Conservation (phyloP, 2,888 invertebrate species). For the Standfussiana lucernea region DNA sequence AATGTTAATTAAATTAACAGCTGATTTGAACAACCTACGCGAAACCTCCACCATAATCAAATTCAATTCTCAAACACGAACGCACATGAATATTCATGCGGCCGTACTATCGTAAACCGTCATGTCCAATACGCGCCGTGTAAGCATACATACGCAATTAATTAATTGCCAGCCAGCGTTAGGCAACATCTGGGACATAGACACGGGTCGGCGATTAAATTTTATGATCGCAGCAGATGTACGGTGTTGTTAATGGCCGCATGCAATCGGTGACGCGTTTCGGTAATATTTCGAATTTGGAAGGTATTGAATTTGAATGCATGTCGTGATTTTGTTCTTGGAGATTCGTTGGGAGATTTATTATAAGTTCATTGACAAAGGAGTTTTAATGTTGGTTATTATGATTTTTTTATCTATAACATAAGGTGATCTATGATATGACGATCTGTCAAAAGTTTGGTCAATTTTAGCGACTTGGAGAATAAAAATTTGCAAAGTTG, state of each 20-base stretch:
- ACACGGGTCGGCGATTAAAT: conserved; percentile 83
- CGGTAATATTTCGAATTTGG: conserved; percentile 72
- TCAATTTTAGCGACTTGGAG: neutral
- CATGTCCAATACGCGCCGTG: conserved; percentile 85
- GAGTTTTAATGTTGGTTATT: neutral
- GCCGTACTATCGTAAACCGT: conserved; percentile 82
- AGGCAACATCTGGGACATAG: conserved; percentile 82
- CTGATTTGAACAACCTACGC: conserved; percentile 58
- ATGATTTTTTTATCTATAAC: neutral
- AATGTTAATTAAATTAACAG: conserved; percentile 64
- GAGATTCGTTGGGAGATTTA: neutral
- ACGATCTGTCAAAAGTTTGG: neutral
- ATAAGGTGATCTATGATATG: neutral
- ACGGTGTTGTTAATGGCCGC: conserved; percentile 79
- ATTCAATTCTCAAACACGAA: conserved; percentile 79
- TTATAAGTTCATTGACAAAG: neutral
- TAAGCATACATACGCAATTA: conserved; percentile 84
- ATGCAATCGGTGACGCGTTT: conserved; percentile 66
- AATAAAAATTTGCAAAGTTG: neutral
- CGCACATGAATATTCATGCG: conserved; percentile 84
- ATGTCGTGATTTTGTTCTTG: neutral
- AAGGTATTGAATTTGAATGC: conserved; percentile 54
- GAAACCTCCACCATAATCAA: conserved; percentile 71
- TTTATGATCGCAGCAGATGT: conserved; percentile 86
- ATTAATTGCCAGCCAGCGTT: conserved; percentile 87